Base-by-base conservation (phyloP, 2,888 invertebrate genomes). In the Athripsodes cinereus region DNA sequence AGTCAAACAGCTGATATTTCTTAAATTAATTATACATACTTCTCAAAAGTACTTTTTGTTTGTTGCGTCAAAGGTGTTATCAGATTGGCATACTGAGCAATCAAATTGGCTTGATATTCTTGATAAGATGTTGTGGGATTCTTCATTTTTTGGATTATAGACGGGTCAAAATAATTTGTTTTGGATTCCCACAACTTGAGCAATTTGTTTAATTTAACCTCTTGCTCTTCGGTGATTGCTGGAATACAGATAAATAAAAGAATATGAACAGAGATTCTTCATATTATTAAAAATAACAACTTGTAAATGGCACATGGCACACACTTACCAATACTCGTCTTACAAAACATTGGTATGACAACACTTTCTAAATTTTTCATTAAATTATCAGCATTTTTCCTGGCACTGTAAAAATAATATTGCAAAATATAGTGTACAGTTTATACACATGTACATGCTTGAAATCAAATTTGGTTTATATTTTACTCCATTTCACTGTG, bases 271-370 rank as follows among this genome's bases (percentile, higher is more conserved):
- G 3, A 26, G n/a, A 26, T 26, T 26, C 26, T 26, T 6, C 26
- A 10, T 10, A 22, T 20, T 57, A 49, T 16, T 44, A 44, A 13
- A 44, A 6, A n/a, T n/a, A n/a, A n/a, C n/a, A n/a, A 26, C 26
- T 26, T 26, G 26, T 10, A 26, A 6, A 26, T 26, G 26, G n/a
- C n/a, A n/a, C n/a, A n/a, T n/a, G n/a, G n/a, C n/a, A n/a, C n/a
- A 16, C 6, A 46, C 46, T 80, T 81, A 74, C 87, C 87, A 71
- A 90, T 83, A 73, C 88, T 87, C 66, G 96, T 89, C 74, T 92
- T 92, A 79, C 96, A 96, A 82, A 96, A 99, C 89, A 98, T 94
- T 68, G 97, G 96, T 69, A 97, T 92, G 68, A 98, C 96, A 69
- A 96, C 94, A 71, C 87, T 87, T 81, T 96, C 95, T 76, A 99